These are phyloP conservation scores for Syngnathus scovelli DNA, from an alignment of 2,113 vertebrate species.

Conservation along the genomic window DNA sequence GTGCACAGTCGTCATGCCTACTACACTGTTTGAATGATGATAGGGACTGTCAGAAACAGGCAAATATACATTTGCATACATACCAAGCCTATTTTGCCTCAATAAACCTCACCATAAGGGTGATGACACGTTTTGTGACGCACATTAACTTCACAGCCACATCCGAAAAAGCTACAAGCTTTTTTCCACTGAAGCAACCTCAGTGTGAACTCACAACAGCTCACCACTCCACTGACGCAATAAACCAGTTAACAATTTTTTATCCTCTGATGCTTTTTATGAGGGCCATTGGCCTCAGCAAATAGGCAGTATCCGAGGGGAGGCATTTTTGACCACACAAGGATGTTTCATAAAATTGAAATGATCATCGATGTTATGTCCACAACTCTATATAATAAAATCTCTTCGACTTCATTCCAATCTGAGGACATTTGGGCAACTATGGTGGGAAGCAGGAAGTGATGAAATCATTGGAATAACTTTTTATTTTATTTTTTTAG, in stretches of 20 bases:
- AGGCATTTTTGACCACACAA: conserved; percentile 20
- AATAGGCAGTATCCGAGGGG: background rate
- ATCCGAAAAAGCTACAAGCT: background rate
- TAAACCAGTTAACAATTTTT: conserved; percentile 8
- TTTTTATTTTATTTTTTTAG: background rate
- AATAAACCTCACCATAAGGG: background rate
- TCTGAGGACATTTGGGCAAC: background rate
- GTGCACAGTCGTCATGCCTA: no score
- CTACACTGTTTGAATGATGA: no score
- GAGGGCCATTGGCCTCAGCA: background rate
- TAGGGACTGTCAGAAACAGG: background rate
- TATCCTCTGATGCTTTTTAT: conserved; percentile 10
- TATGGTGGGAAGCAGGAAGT: background rate
- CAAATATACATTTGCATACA: background rate
- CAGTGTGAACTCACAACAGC: background rate
- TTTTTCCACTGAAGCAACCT: background rate
- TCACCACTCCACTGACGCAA: conserved; percentile 6
- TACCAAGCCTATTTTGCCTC: background rate
- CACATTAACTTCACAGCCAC: background rate
- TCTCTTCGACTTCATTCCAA: background rate
- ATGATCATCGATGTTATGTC: background rate
- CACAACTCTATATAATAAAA: background rate
- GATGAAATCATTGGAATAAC: conserved; percentile 5
- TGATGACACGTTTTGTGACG: background rate
- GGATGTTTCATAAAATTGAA: conserved; percentile 1